phyloP scores from a whole-genome alignment of 2,797 vertebrate genomes.

The Picus viridis region DNA sequence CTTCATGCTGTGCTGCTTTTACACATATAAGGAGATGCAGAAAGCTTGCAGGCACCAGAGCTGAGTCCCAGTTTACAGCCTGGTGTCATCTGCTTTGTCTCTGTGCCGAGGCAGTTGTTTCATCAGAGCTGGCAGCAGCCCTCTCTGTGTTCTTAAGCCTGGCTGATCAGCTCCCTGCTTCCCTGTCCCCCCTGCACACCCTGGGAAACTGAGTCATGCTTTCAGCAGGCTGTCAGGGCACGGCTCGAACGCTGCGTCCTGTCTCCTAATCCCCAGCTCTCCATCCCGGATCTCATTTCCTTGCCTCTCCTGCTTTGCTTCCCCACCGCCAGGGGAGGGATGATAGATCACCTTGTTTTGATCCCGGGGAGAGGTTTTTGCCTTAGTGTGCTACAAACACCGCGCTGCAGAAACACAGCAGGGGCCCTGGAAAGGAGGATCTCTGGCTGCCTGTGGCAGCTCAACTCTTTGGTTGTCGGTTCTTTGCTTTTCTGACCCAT shows the following conservation, averaged over 20 bases:
- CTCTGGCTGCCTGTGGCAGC: not conserved
- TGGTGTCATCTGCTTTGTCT: not conserved
- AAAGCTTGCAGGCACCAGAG: not conserved
- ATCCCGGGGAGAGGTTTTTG: not conserved
- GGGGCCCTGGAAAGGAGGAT: not conserved
- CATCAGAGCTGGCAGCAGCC: not conserved
- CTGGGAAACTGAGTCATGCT: slow-evolving; percentile 11
- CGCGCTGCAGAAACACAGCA: not conserved
- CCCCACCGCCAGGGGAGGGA: not conserved
- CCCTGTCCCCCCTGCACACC: not conserved
- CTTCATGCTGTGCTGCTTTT: not conserved
- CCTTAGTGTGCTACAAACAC: not conserved
- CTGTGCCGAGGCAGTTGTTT: not conserved
- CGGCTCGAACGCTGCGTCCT: not conserved
- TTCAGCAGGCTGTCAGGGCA: not conserved
- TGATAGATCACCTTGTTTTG: slow-evolving; percentile 18
- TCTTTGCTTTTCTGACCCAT: not conserved
- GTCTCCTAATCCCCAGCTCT: not conserved
- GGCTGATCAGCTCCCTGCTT: not conserved
- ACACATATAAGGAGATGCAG: not conserved
- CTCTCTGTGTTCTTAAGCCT: not conserved
- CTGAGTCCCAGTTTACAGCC: not conserved
- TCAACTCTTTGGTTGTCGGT: too few species aligned
- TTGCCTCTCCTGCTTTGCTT: not conserved
- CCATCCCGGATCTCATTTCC: not conserved